These are phyloP conservation scores for Drosophila multiciliata DNA, from an alignment of 2,888 invertebrate genomes.

Conservation along the genomic window DNA sequence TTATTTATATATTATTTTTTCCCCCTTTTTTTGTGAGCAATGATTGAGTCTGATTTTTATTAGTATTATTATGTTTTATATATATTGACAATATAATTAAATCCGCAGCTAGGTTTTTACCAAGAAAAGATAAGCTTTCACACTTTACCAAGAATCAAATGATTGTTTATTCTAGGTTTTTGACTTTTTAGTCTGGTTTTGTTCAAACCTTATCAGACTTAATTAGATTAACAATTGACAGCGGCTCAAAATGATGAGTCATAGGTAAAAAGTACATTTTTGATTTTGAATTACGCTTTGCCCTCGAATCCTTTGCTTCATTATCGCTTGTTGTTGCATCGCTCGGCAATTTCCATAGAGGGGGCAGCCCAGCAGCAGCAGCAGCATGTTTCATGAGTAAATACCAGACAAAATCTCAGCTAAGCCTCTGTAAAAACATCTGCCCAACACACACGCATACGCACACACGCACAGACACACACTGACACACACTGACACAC, in stretches of 20 bases:
- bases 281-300: neutral
- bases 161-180: neutral
- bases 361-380: constrained; percentile 4
- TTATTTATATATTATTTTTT: too few relatives aligned
- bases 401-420: constrained; percentile 64
- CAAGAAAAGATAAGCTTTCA: neutral
- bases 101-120: neutral
- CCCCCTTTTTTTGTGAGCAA: too few relatives aligned
- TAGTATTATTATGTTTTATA: neutral
- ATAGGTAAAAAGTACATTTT: neutral
- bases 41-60: neutral
- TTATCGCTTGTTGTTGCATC: constrained; percentile 38
- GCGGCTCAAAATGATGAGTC: neutral
- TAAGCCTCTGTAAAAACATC: constrained; percentile 70
- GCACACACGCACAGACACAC: constrained; percentile 2
- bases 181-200: neutral
- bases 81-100: neutral
- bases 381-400: constrained; percentile 7
- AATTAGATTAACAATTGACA: neutral
- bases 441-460: constrained; percentile 54
- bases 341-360: constrained; percentile 51
- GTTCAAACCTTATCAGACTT: neutral
- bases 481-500: constrained; percentile 15
- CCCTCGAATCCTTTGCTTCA: neutral
- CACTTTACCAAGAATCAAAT: neutral